Base-by-base conservation (phyloP, 2,797 vertebrate species). In the Acanthopagrus latus region DNA sequence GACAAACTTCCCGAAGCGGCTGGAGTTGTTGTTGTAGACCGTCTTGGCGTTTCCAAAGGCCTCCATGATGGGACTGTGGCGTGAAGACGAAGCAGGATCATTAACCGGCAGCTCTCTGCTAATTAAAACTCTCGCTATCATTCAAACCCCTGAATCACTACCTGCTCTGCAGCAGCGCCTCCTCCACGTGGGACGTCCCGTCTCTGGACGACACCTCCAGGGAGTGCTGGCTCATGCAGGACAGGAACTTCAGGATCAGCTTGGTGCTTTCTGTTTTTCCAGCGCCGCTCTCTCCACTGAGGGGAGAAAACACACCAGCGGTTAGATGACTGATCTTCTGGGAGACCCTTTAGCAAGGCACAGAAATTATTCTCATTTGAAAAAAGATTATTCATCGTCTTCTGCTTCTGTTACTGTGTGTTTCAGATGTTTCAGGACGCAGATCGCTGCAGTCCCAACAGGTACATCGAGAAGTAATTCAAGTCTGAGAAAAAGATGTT, bases 201-300 rank as follows among this genome's bases (percentile, higher is more conserved):
- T 96, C 95, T 87, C 93, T 92, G 65, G 92, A 92, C 27, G 96
- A 95, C 0, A 92, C 67, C 64, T 98, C 97, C 91, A 97, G 88
- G 0, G 96, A 97, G 86, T 96, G 96, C 67, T 98, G 97, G 88
- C 98, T 99, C 96, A 98, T 96, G 71, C 95, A 96, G 0, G 98
- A 99, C 80, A 99, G 92, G 88, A 98, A 99, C 90, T 96, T 96
- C 86, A 99, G 95, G 86, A 99, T 99, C 85, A 99, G 89, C 64
- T 99, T 99, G 12, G 98, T 99, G 95, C 98, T 99, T 86, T 99
- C 98, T 0, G 98, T 99, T 89, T 99, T 99, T 4, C 98, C 98
- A 0, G 98, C 97, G 33, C 98, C 98, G n/a, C 97, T 99, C 87
- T 99, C 98, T 0, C 98, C 98, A 25, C 98, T 99, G 93, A 25